A percentile compares a stretch with the other conserved stretches of the same genome.
Evolutionary conservation across 2,797 vertebrate species (phyloP).

Genomic region (Mus minutoides): DNA sequence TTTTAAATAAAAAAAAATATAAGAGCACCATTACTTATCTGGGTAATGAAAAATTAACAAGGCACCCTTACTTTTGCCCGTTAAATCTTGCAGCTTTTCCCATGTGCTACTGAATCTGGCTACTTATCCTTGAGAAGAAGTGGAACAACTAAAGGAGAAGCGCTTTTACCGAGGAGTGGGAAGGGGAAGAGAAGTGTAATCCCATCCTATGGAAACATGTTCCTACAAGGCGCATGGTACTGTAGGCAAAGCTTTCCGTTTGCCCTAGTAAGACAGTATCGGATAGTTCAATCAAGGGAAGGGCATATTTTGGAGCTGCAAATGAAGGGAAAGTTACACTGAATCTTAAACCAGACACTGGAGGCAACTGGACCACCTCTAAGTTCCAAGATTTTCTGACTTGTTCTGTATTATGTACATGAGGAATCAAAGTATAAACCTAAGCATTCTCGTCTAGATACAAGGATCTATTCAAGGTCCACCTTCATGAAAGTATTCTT

Average conservation of each 20-base stretch:
- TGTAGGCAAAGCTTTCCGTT: neutral
- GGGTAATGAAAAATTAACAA: constrained; percentile 43
- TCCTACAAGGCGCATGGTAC: neutral
- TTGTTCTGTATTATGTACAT: neutral
- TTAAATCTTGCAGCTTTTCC: neutral
- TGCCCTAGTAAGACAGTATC: neutral
- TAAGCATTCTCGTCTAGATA: too few species aligned
- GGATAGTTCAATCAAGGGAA: neutral
- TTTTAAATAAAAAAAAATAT: neutral
- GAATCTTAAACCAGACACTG: neutral
- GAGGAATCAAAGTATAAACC: neutral
- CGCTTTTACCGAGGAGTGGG: neutral
- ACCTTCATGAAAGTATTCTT: neutral
- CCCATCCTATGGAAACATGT: neutral
- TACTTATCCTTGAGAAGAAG: neutral
- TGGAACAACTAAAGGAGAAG: neutral
- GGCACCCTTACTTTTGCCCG: neutral
- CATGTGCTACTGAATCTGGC: neutral
- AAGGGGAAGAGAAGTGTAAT: neutral
- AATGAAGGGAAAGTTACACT: neutral
- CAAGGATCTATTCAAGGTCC: neutral
- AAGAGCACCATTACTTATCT: neutral
- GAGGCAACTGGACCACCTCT: neutral
- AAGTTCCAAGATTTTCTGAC: neutral
- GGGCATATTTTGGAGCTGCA: too few species aligned